Percentiles rank a stretch among this genome's conserved stretches.
Conservation (phyloP, 2,888 invertebrate species). For the Pachymerium ferrugineum region DNA sequence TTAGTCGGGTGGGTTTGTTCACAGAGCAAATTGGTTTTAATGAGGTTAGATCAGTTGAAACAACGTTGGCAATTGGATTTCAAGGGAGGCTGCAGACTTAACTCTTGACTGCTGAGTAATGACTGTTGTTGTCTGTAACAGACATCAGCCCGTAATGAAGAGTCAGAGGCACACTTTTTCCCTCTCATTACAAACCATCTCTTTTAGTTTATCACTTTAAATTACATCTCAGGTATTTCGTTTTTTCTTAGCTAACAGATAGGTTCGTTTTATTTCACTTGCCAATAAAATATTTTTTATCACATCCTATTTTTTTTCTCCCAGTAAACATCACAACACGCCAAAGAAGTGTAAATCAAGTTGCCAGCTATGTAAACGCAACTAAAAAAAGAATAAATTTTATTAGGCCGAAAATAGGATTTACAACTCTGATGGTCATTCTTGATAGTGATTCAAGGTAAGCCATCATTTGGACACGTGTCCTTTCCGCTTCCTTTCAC, state of each 20-base stretch:
- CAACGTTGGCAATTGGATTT: conserved; percentile 23
- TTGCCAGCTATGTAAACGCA: neutral
- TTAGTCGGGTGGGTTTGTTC: conserved; percentile 21
- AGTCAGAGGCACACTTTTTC: conserved; percentile 4
- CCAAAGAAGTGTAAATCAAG: neutral
- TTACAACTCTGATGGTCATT: neutral
- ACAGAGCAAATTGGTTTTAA: conserved; percentile 26
- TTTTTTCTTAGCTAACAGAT: neutral
- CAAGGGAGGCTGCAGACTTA: conserved; percentile 19
- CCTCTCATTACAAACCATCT: neutral
- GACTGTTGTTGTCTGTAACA: conserved; percentile 24
- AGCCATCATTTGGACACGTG: conserved; percentile 1
- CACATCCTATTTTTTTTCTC: neutral
- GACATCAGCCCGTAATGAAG: conserved; percentile 25
- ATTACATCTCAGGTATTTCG: neutral
- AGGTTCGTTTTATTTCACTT: conserved; percentile 6
- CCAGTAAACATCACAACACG: neutral
- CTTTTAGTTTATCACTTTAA: neutral
- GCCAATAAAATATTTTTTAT: neutral
- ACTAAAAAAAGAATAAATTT: neutral
- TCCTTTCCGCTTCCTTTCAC: conserved; percentile 12
- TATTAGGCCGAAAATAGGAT: neutral
- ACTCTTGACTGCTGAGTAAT: conserved; percentile 24
- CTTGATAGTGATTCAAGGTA: neutral
- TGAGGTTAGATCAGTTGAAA: conserved; percentile 24